Evolutionary conservation across 2,797 vertebrate genomes (phyloP), one percentile per base, ranked within the genome.

Genomic region (Chromis chromis): DNA sequence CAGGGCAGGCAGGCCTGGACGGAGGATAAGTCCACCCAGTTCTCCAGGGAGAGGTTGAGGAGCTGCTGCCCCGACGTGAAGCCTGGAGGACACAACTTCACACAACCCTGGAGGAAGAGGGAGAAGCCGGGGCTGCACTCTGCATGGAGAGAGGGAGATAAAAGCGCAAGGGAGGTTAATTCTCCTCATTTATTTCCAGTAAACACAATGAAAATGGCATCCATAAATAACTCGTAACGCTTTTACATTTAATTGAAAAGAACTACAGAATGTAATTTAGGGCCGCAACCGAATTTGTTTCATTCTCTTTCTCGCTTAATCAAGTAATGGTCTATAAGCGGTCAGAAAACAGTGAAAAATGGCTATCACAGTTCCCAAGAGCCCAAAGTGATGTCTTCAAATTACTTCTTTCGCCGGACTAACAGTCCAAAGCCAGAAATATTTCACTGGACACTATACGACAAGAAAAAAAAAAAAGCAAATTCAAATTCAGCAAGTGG

Each of bases 91-190:
- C 98, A 99, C 56, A 54, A 85, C 93, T 97, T 97, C 84, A 99
- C 94, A 40, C 98, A 99, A 79, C 92, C 97, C 93, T 99, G 97
- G 70, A 97, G 95, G 91, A 97, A 97, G 85, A 99, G 95, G 65
- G 94, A 98, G 92, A 96, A 98, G 3, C 96, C 96, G 1, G 95
- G 94, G 87, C 97, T 97, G 0, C 97, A 99, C 85, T 98, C 98
- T 99, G 92, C 0, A 4, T 3, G 40, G 21, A 71, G 3, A 22
- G n/a, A 56, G 19, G 28, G 49, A n/a, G 44, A 46, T 19, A 7
- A n/a, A 16, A 46, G 17, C 6, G 6, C 1, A 24, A 22, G 22
- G 22, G 49, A 50, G 4, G 22, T 52, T 28, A 3, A 19, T n/a
- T 39, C 6, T 62, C 8, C 4, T 62, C 11, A 61, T 11, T 1